Percentiles rank a stretch among this genome's conserved stretches.
These are phyloP conservation scores for Blastomussa wellsi DNA, from an alignment of 92 coral and sea anemone genomes.

Conservation along the genomic window DNA sequence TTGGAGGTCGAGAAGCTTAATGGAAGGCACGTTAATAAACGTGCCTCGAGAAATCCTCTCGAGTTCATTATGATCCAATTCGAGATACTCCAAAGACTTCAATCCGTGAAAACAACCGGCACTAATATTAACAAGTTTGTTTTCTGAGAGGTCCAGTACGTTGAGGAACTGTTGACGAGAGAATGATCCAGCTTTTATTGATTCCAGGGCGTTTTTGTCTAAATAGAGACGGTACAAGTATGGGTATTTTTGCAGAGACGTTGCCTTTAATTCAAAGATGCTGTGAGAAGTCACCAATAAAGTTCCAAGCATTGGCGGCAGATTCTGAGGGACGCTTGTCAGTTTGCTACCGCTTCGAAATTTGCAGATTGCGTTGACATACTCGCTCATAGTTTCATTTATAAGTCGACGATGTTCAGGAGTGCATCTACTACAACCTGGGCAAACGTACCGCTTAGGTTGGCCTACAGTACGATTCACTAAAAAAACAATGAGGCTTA, in stretches of 20 bases:
- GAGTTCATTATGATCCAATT: slow-evolving; percentile 55
- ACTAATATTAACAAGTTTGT: slow-evolving; percentile 41
- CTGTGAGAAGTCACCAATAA: slow-evolving; percentile 19
- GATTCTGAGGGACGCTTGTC: slow-evolving; percentile 31
- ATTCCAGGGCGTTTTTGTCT: slow-evolving; percentile 43
- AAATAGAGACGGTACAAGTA: slow-evolving; percentile 51
- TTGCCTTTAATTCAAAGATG: slow-evolving; percentile 14
- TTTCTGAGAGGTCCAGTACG: slow-evolving; percentile 45
- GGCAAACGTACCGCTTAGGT: neutral
- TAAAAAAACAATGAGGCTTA: neutral
- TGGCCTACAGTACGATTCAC: neutral
- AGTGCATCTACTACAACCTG: neutral
- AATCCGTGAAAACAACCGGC: slow-evolving; percentile 62
- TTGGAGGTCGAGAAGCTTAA: slow-evolving; percentile 48
- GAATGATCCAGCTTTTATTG: slow-evolving; percentile 60
- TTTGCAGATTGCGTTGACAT: neutral
- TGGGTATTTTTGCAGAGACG: slow-evolving; percentile 50
- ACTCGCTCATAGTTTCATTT: neutral
- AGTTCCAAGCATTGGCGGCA: slow-evolving; percentile 35
- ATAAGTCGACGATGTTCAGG: neutral
- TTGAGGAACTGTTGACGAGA: slow-evolving; percentile 34
- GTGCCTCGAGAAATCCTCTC: slow-evolving; percentile 44
- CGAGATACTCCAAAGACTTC: slow-evolving; percentile 36
- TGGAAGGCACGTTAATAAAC: slow-evolving; percentile 32
- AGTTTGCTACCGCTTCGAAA: slow-evolving; percentile 25